Evolutionary conservation across 2,888 invertebrate genomes (phyloP).

Genomic region (Phortica okadai): DNA sequence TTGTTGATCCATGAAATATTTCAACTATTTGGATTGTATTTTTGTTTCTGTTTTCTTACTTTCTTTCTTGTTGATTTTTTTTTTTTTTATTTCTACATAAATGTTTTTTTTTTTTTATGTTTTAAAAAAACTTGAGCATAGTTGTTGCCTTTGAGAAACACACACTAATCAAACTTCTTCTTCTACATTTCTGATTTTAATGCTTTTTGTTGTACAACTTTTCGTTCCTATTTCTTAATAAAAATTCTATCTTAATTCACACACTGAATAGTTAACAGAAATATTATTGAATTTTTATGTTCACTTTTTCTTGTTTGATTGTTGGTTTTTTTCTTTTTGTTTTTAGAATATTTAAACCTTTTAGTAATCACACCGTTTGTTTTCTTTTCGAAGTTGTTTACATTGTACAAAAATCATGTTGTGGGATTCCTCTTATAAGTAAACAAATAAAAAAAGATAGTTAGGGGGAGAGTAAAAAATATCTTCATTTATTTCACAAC

Average conservation of each 20-base stretch:
- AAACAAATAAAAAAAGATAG: neutral
- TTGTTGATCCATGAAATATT: constrained; percentile 31
- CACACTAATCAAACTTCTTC: too few relatives aligned
- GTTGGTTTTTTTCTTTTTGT: neutral
- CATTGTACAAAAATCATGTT: constrained; percentile 15
- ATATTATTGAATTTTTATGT: too few relatives aligned
- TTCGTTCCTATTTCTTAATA: too few relatives aligned
- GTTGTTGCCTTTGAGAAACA: neutral
- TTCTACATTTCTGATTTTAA: too few relatives aligned
- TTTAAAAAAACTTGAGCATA: constrained; percentile 14
- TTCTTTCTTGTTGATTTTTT: constrained; percentile 28
- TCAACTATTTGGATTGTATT: constrained; percentile 39
- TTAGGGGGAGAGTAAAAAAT: neutral
- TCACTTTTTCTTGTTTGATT: neutral
- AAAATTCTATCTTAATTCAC: too few relatives aligned
- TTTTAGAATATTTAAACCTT: neutral
- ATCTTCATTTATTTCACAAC: too few relatives aligned
- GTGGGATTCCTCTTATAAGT: constrained; percentile 54
- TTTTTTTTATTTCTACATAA: constrained; percentile 27
- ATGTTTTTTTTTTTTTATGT: constrained; percentile 31
- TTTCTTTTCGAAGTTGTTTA: neutral
- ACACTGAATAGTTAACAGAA: too few relatives aligned
- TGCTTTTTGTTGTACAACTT: too few relatives aligned
- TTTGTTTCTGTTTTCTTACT: constrained; percentile 42
- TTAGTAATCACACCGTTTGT: neutral